Percentiles rank a stretch among this genome's conserved stretches.
These are phyloP conservation scores for Cephus sareptanus DNA, from an alignment of 2,888 invertebrate genomes.

Conservation along the genomic window DNA sequence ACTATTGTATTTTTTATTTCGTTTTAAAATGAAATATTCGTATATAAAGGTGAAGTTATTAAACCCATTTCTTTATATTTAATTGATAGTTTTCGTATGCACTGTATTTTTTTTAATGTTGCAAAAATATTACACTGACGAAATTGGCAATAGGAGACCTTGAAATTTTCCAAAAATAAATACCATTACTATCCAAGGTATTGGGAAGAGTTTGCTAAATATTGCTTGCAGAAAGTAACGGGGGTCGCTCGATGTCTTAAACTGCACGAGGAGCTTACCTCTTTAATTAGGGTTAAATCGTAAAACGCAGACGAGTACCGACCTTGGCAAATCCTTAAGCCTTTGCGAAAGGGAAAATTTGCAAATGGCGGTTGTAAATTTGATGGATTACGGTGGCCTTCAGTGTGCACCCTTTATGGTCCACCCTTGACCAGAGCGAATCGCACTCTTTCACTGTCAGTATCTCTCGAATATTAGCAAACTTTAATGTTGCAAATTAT, in stretches of 20 bases:
- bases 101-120: neutral
- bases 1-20: neutral
- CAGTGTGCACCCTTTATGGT: constrained; percentile 37
- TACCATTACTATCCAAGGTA: neutral
- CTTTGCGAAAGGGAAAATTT: constrained; percentile 54
- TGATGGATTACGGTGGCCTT: constrained; percentile 45
- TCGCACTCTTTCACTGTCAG: constrained; percentile 25
- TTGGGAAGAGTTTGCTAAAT: constrained; percentile 29
- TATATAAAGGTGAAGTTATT: neutral
- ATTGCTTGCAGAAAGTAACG: constrained; percentile 34
- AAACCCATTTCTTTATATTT: neutral
- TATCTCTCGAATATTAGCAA: constrained; percentile 1
- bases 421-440: constrained; percentile 19
- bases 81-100: neutral
- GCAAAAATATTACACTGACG: neutral
- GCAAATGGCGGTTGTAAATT: constrained; percentile 57
- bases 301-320: constrained; percentile 45
- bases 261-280: constrained; percentile 44
- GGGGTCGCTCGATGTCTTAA: constrained; percentile 30
- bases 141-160: neutral
- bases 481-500: neutral
- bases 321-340: constrained; percentile 45
- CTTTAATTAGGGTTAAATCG: constrained; percentile 63
- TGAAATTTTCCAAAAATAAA: neutral
- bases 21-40: neutral